phyloP scores from a whole-genome alignment of 2,888 invertebrate genomes.

The Abrostola triplasia region DNA sequence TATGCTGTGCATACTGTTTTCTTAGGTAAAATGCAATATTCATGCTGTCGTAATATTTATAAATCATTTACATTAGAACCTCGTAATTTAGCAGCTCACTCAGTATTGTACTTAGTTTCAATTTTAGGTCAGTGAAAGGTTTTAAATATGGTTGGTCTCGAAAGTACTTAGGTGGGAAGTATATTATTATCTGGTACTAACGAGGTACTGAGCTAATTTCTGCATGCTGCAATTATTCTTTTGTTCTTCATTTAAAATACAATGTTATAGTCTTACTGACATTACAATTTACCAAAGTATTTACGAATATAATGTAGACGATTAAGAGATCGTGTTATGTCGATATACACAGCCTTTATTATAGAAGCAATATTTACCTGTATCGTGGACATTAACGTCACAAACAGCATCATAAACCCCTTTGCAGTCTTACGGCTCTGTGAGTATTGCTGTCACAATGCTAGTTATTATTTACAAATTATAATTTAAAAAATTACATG shows the following conservation, averaged over 20 bases:
- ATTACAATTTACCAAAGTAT: slow-evolving; percentile 85
- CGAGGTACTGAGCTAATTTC: slow-evolving; percentile 51
- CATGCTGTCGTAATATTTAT: slow-evolving; percentile 53
- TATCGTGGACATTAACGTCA: slow-evolving; percentile 31
- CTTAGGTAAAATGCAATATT: slow-evolving; percentile 56
- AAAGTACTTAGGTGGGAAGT: slow-evolving; percentile 57
- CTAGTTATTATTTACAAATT: slow-evolving; percentile 19
- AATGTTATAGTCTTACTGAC: slow-evolving; percentile 71
- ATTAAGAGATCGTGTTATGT: slow-evolving; percentile 31
- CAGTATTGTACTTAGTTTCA: slow-evolving; percentile 66
- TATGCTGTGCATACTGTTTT: slow-evolving; percentile 72
- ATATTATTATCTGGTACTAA: slow-evolving; percentile 45
- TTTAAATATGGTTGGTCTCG: slow-evolving; percentile 53
- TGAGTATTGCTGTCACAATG: slow-evolving; percentile 39
- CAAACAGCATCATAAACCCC: slow-evolving; percentile 17
- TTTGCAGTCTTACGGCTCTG: slow-evolving; percentile 31
- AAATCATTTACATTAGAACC: slow-evolving; percentile 46
- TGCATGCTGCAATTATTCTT: slow-evolving; percentile 41
- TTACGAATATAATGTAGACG: slow-evolving; percentile 63
- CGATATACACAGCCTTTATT: slow-evolving; percentile 25
- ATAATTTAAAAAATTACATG: slow-evolving; percentile 18
- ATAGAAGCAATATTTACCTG: slow-evolving; percentile 32
- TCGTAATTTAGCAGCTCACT: slow-evolving; percentile 58
- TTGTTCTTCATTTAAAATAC: slow-evolving; percentile 64
- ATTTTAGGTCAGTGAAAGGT: slow-evolving; percentile 39